A percentile compares a stretch with the other conserved stretches of the same genome.
Evolutionary conservation across 1,140 invertebrate genomes (phyloP).

Genomic region (Goniozus legneri): DNA sequence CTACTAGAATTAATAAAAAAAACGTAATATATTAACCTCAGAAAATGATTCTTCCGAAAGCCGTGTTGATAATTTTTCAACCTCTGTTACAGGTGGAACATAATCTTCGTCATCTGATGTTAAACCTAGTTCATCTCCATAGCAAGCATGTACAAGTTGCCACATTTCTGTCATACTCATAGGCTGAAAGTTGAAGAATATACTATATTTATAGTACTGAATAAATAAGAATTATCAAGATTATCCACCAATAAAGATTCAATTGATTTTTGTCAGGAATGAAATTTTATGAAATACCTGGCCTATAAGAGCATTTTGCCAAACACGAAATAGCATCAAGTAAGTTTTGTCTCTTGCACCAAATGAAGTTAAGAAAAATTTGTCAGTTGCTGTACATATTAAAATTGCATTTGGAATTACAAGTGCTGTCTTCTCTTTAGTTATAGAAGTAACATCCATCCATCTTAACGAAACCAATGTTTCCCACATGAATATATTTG

Average conservation of each 20-base stretch:
- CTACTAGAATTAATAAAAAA: too few species aligned
- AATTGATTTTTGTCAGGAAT: too few species aligned
- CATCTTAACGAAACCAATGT: slow-evolving; percentile 76
- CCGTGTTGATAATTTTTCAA: slow-evolving; percentile 55
- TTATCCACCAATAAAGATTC: too few species aligned
- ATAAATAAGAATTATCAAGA: too few species aligned
- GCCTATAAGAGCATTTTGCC: slow-evolving; percentile 92
- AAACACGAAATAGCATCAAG: slow-evolving; percentile 90
- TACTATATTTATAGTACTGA: too few species aligned
- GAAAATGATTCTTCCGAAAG: slow-evolving; percentile 58
- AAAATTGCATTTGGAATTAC: slow-evolving; percentile 95
- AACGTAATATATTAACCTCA: slow-evolving; percentile 47
- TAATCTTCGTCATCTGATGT: slow-evolving; percentile 93
- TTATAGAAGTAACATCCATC: slow-evolving; percentile 88
- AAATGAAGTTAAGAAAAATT: slow-evolving; percentile 92
- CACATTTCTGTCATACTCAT: slow-evolving; percentile 85
- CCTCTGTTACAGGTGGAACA: slow-evolving; percentile 55
- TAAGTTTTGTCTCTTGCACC: slow-evolving; percentile 88
- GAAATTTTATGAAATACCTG: slow-evolving; percentile 68
- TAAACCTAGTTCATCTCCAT: slow-evolving; percentile 88
- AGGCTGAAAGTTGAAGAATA: slow-evolving; percentile 64
- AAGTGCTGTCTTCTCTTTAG: slow-evolving; percentile 88
- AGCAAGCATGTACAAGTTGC: slow-evolving; percentile 83
- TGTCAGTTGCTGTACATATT: slow-evolving; percentile 78
- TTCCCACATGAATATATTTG: slow-evolving; percentile 94